Evolutionary conservation across 2,888 invertebrate genomes (phyloP).

Genomic region (Eulithis testata): DNA sequence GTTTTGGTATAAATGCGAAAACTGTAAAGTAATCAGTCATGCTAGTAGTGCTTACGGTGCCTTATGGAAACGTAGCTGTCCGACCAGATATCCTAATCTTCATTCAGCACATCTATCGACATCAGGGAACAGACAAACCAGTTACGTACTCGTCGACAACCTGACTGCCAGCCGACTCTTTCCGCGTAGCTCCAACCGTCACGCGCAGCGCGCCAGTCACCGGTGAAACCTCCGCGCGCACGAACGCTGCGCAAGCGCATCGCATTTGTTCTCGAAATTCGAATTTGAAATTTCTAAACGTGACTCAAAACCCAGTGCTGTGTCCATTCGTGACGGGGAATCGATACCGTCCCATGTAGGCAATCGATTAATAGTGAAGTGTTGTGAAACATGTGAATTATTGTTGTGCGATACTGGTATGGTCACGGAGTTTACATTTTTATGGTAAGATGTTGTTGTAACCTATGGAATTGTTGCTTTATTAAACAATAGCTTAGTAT

Average conservation of each 20-base stretch:
- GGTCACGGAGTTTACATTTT: constrained; percentile 64
- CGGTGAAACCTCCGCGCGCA: constrained; percentile 58
- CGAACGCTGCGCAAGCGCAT: constrained; percentile 59
- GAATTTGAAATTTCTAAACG: constrained; percentile 59
- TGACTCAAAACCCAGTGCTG: constrained; percentile 61
- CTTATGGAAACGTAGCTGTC: constrained; percentile 36
- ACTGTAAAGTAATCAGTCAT: no score
- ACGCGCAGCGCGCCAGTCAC: constrained; percentile 66
- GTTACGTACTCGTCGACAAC: constrained; percentile 63
- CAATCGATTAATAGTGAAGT: constrained; percentile 54
- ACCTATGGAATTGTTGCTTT: constrained; percentile 45
- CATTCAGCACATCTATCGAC: constrained; percentile 60
- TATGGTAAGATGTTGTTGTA: constrained; percentile 66
- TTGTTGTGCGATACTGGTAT: constrained; percentile 56
- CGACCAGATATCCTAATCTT: constrained; percentile 47
- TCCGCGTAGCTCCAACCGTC: constrained; percentile 41
- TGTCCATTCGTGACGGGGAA: constrained; percentile 57
- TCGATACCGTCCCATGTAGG: constrained; percentile 53
- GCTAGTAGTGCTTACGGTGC: constrained; percentile 18
- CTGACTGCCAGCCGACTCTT: constrained; percentile 48
- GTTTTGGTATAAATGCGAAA: no score
- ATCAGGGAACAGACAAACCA: constrained; percentile 66
- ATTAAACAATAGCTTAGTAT: constrained; percentile 28
- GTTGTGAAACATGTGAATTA: constrained; percentile 67
- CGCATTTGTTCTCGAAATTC: constrained; percentile 47